These are phyloP conservation scores for Craterocephalus amniculus DNA, from an alignment of 2,797 vertebrate species.

Conservation along the genomic window DNA sequence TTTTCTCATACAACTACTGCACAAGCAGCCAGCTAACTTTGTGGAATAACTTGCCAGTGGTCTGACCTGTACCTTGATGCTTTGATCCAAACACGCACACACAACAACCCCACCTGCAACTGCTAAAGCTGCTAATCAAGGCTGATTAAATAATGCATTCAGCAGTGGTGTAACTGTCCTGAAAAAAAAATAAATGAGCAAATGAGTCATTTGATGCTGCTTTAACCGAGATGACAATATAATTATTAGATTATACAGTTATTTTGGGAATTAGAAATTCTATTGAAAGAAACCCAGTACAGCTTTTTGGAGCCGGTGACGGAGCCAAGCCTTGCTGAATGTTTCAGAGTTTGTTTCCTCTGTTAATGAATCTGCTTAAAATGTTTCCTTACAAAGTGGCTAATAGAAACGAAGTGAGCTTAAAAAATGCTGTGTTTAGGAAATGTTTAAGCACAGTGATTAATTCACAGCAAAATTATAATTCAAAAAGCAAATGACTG, in stretches of 20 bases:
- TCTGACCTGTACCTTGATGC: neutral
- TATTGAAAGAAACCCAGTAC: neutral
- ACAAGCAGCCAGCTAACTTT: neutral
- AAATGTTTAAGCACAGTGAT: neutral
- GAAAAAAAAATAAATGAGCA: constrained; percentile 9
- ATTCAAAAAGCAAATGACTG: neutral
- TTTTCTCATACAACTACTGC: neutral
- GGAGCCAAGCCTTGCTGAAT: constrained; percentile 7
- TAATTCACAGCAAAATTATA: constrained; percentile 5
- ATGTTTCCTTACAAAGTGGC: constrained; percentile 2
- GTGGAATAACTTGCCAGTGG: neutral
- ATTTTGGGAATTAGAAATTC: neutral
- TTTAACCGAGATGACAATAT: neutral
- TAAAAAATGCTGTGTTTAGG: neutral
- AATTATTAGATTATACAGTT: neutral
- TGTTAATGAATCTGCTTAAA: constrained; percentile 11
- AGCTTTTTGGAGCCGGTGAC: constrained; percentile 1
- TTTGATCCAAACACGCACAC: constrained; percentile 1
- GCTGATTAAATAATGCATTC: constrained; percentile 8
- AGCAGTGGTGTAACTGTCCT: neutral
- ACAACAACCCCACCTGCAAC: neutral
- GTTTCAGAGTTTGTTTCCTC: no score
- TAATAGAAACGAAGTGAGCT: constrained; percentile 11
- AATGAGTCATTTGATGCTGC: neutral
- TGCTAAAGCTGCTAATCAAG: neutral